phyloP scores from a whole-genome alignment of 2,797 vertebrate genomes.

The Peromyscus melanophrys region DNA sequence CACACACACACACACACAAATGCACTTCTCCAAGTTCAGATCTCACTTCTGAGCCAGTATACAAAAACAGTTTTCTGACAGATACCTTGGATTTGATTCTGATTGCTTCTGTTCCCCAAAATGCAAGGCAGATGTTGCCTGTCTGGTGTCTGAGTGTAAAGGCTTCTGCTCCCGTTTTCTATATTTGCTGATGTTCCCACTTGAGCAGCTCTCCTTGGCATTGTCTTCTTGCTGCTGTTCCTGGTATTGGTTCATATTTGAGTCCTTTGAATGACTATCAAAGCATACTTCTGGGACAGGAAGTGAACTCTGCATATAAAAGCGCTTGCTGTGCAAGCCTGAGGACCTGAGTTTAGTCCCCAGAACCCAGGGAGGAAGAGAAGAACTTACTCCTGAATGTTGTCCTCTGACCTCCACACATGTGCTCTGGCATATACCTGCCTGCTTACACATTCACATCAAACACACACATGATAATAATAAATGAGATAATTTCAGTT shows the following conservation, averaged over 20 bases:
- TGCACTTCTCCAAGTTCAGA: not conserved
- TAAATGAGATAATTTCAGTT: not conserved
- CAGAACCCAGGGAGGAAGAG: not conserved
- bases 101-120: not conserved
- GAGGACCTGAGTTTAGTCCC: not conserved
- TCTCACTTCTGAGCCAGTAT: not conserved
- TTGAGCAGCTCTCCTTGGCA: not conserved
- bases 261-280: not conserved
- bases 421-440: not conserved
- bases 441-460: not conserved
- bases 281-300: not conserved
- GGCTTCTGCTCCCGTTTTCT: not conserved
- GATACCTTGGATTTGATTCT: constrained; percentile 25
- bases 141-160: not conserved
- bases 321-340: not conserved
- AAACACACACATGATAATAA: too few relatives aligned
- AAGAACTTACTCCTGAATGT: not conserved
- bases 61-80: constrained; percentile 19
- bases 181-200: not conserved
- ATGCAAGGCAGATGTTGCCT: not conserved
- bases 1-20: too few relatives aligned
- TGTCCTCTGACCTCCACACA: not conserved
- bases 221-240: not conserved
- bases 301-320: not conserved
- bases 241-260: not conserved